Evolutionary conservation across 2,113 vertebrate genomes (phyloP), one percentile per base, ranked within the genome.

Genomic region (Anguilla rostrata): DNA sequence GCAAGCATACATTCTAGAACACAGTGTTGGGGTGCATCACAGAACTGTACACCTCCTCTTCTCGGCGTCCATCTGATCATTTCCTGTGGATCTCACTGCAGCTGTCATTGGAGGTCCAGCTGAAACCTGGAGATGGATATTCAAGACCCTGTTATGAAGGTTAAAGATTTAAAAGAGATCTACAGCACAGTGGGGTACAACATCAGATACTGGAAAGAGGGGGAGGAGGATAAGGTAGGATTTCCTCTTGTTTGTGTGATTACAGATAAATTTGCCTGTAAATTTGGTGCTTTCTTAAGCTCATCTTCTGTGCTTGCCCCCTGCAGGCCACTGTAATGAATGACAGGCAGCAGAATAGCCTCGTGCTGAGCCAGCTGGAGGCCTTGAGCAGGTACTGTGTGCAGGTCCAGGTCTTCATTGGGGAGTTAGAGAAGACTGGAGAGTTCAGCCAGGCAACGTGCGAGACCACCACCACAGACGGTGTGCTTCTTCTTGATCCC

Each of bases 121-220:
- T 0, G 89, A 0, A 22, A 84, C 34, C 87, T 95, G 0, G 93
- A 92, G 71, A 88, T 94, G 49, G 85, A 43, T 82, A 92, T 95
- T 22, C 85, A 20, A 18, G 91, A 94, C 7, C 95, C 95, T 0
- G 87, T 49, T 34, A 90, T 95, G 15, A 41, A 0, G 0, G 1
- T 66, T 0, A 0, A 0, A 0, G 6, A 41, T 11, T 53, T 96
- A 34, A 90, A 60, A 49, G 0, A 16, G 0, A 8, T 90, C 1
- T 96, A 89, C 88, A 6, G 0, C 5, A 5, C 0, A 0, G 20
- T 85, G 46, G 49, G 7, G 7, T 95, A 94, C 89, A 90, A 86
- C 71, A 86, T 96, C 78, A 90, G 22, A 82, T 95, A 93, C 87
- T 96, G 95, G 95, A 90, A 90, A 75, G 39, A 91, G 8, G 88